Evolutionary conservation across 1,140 invertebrate species (phyloP).

Genomic region (Uloborus diversus): DNA sequence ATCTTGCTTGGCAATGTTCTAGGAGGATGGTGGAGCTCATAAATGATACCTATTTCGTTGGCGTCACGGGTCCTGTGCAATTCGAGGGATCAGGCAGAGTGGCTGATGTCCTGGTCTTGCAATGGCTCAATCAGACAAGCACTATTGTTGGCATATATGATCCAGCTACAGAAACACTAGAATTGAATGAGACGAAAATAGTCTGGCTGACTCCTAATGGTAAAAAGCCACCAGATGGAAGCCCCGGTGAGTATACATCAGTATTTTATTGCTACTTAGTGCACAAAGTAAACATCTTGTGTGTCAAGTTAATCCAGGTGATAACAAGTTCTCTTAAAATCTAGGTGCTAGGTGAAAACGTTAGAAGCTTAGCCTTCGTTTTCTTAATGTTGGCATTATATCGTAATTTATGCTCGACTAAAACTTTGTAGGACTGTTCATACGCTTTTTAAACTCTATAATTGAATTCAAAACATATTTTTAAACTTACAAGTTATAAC

Average conservation of each 20-base stretch:
- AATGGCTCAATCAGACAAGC: constrained; percentile 72
- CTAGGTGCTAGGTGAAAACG: too few species aligned
- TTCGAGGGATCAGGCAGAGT: constrained; percentile 76
- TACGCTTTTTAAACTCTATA: too few species aligned
- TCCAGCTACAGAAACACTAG: constrained; percentile 68
- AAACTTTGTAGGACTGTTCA: too few species aligned
- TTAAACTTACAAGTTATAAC: too few species aligned
- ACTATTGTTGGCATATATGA: constrained; percentile 73
- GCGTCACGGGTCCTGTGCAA: constrained; percentile 79
- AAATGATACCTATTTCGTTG: constrained; percentile 74
- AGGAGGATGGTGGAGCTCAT: constrained; percentile 68
- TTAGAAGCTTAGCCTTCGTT: too few species aligned
- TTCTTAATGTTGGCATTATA: too few species aligned
- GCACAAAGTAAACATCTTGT: too few species aligned
- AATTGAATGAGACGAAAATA: constrained; percentile 70
- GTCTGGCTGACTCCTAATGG: constrained; percentile 73
- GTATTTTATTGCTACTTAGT: constrained; percentile 10
- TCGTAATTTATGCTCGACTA: too few species aligned
- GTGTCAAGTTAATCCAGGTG: too few species aligned
- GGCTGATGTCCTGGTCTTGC: constrained; percentile 76
- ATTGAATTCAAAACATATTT: too few species aligned
- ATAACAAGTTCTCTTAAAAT: too few species aligned
- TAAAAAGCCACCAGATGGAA: constrained; percentile 75
- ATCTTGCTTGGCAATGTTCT: too few species aligned
- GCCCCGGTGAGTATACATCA: constrained; percentile 64